Evolutionary conservation across 2,797 vertebrate genomes (phyloP), one percentile per base, ranked within the genome.

Genomic region (Sphaeramia orbicularis): DNA sequence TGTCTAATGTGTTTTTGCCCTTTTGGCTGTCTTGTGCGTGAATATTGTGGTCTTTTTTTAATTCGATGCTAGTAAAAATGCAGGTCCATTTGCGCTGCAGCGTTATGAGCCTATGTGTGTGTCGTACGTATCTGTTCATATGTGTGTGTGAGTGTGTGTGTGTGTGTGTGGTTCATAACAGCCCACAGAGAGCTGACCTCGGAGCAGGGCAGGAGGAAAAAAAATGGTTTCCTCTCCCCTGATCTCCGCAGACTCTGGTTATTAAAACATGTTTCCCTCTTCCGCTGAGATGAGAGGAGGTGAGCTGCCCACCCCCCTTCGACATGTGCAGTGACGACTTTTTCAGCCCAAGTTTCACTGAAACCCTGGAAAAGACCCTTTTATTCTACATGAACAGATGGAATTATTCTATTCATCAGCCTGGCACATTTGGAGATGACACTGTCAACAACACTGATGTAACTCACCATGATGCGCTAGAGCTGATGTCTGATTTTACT

Each of bases 261-360:
- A 90, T 89, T 91, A 87, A 88, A 90, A 89, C 87, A 87, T 82
- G 88, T 84, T 90, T 65, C 72, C 38, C 71, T 86, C 85, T 89
- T 91, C 88, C 83, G 75, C 65, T 76, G 76, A 79, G 81, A 89
- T 71, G 86, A 89, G 76, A 62, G 60, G 74, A 78, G 74, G 65
- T 65, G 73, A 82, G 76, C 64, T 64, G 78, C 61, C 36, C 57
- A 71, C 72, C 67, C 21, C 47, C 44, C 19, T 32, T 64, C 62
- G 47, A 70, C 79, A 67, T 65, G 51, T 57, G 68, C 70, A 27
- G 36, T 4, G 42, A 67, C 4, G 4, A 60, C 50, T 72, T 51
- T 10, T 18, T 70, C 35, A 55, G 61, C 21, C 53, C 9, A 2
- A 40, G 40, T 41, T 4, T 15, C 53, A 10, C 42, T 63, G 75